Percentiles rank a stretch among this genome's conserved stretches.
These are phyloP conservation scores for Mesorhabditis belari DNA, from an alignment of 2,888 invertebrate species.

Conservation along the genomic window DNA sequence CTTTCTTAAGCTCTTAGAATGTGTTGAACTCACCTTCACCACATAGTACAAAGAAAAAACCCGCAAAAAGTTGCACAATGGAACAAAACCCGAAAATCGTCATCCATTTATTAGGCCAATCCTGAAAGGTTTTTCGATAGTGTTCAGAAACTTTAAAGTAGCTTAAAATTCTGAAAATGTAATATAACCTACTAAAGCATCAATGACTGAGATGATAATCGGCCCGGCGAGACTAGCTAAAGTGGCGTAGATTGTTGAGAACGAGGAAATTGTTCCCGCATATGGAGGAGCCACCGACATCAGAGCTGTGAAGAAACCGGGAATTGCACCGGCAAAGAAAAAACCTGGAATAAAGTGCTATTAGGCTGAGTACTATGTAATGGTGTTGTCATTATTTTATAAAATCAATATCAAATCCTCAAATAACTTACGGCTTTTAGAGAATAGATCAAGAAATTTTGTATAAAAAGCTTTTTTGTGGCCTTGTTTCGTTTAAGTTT, in stretches of 20 bases:
- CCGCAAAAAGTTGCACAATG: not conserved
- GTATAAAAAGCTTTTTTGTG: too few species aligned
- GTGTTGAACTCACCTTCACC: not conserved
- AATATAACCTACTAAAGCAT: not conserved
- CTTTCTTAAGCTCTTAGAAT: too few species aligned
- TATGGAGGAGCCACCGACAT: conserved; percentile 38
- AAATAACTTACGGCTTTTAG: too few species aligned
- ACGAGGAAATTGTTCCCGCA: conserved; percentile 19
- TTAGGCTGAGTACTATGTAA: too few species aligned
- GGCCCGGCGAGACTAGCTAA: not conserved
- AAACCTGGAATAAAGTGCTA: not conserved
- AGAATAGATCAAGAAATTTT: too few species aligned
- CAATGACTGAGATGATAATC: not conserved
- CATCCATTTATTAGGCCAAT: not conserved
- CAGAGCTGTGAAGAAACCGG: conserved; percentile 43
- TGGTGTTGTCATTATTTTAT: too few species aligned
- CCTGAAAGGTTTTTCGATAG: not conserved
- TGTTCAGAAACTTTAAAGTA: not conserved
- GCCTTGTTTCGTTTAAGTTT: too few species aligned
- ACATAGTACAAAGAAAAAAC: not conserved
- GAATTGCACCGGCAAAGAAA: conserved; percentile 30
- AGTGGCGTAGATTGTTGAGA: not conserved
- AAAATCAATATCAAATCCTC: too few species aligned
- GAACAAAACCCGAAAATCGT: not conserved
- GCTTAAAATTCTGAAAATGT: not conserved